Evolutionary conservation across 2,888 invertebrate genomes (phyloP), one percentile per base, ranked within the genome.

Genomic region (Acrobeloides nanus): DNA sequence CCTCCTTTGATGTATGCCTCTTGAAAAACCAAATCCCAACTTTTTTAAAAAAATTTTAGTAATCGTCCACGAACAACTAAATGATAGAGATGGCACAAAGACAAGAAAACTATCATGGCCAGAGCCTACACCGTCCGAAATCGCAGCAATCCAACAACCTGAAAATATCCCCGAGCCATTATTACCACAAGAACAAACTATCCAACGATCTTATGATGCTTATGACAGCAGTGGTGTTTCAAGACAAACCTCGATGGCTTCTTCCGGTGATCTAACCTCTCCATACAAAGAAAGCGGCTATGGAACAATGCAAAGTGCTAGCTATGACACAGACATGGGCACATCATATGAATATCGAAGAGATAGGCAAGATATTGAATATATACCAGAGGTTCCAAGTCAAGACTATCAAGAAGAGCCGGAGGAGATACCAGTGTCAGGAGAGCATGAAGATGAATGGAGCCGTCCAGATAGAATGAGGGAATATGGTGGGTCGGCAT

Each of bases 41-140:
- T 42, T 20, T 21, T 41, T 33, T 33, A 4, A 23, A 10, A 12
- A 21, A 21, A 10, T 42, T 48, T n/a, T 37, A 48, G 49, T 51
- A 8, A 32, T 48, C n/a, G 41, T 48, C n/a, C 49, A 48, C 32
- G 49, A 48, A 27, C 33, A 42, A 25, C 48, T 48, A 10, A 41
- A 41, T 26, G 49, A 48, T 20, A 48, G 20, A 26, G 48, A 50
- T 24, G 49, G 49, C 27, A 31, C n/a, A 32, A 27, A 37, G 39
- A 48, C 49, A 7, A 12, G 49, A 17, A 20, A 41, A 38, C 38
- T 48, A 24, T 48, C 49, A 8, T 27, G 29, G 48, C 48, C 46
- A 35, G 25, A 23, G n/a, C 10, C 31, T 1, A 17, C 18, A 38
- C 7, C 17, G 21, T 7, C 26, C 10, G 23, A 24, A 10, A 38